Evolutionary conservation across 2,113 vertebrate genomes (phyloP).

Genomic region (Galbula dea): DNA sequence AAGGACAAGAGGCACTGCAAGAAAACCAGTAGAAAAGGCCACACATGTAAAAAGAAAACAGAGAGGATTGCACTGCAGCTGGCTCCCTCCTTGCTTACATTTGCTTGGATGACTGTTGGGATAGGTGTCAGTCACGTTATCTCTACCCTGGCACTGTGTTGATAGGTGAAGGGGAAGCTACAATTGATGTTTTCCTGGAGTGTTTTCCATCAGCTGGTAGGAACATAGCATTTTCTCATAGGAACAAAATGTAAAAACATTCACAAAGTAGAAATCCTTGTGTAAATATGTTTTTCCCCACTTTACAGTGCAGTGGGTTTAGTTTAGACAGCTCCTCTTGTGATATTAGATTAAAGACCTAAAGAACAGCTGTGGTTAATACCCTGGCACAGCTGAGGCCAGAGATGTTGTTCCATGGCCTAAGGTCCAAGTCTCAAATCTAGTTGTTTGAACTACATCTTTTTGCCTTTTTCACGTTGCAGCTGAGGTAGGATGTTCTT

Average conservation of each 20-base stretch:
- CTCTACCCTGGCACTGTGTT: background rate
- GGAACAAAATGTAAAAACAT: background rate
- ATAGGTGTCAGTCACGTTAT: background rate
- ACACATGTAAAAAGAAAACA: background rate
- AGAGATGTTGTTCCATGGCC: background rate
- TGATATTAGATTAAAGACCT: background rate
- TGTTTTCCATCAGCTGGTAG: conserved; percentile 6
- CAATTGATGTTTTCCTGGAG: background rate
- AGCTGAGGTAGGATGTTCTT: background rate
- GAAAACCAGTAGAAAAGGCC: background rate
- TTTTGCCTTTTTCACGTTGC: background rate
- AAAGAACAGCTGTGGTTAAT: background rate
- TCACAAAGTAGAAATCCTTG: background rate
- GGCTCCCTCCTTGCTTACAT: background rate
- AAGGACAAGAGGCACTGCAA: background rate
- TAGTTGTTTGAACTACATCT: background rate
- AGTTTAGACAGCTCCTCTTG: background rate
- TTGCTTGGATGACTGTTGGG: background rate
- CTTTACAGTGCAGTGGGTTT: background rate
- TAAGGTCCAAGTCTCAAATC: background rate
- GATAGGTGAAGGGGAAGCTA: background rate
- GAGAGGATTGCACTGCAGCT: background rate
- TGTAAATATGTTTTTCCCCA: background rate
- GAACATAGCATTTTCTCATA: background rate
- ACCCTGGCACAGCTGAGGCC: background rate